Conservation (phyloP, 1,140 invertebrate species). For the Drosophila rufa region DNA sequence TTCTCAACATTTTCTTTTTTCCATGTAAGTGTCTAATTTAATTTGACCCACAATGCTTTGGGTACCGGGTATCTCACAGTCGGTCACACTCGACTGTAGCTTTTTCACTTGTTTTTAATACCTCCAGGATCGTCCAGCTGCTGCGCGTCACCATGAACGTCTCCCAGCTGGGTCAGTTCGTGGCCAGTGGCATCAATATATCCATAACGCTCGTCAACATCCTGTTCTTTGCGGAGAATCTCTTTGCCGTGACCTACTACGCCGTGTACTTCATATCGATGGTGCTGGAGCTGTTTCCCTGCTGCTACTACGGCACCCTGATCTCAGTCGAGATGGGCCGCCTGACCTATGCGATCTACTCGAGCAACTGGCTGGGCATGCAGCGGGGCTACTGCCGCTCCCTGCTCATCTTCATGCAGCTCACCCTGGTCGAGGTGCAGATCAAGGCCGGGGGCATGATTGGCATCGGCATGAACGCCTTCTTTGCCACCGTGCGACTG, state of each 20-base stretch:
- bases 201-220: slow-evolving; percentile 36
- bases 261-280: slow-evolving; percentile 38
- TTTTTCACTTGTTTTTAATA: too few relatives aligned
- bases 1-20: too few relatives aligned
- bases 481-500: slow-evolving; percentile 38
- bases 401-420: slow-evolving; percentile 33
- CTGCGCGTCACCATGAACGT: slow-evolving; percentile 32
- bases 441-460: slow-evolving; percentile 37
- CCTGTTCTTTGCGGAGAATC: slow-evolving; percentile 42
- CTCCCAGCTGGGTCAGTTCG: slow-evolving; percentile 44
- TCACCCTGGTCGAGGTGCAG: slow-evolving; percentile 27
- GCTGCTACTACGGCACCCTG: slow-evolving; percentile 47
- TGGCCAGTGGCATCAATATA: slow-evolving; percentile 42
- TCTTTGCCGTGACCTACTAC: slow-evolving; percentile 19
- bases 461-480: slow-evolving; percentile 47
- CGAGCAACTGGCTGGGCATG: slow-evolving; percentile 41
- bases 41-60: too few relatives aligned
- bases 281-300: slow-evolving; percentile 38
- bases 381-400: slow-evolving; percentile 15
- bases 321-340: slow-evolving; percentile 29
- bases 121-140: slow-evolving; percentile 37
- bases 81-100: too few relatives aligned
- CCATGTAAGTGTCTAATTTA: too few relatives aligned
- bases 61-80: too few relatives aligned
- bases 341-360: slow-evolving; percentile 42